Base-by-base conservation (phyloP, 1,140 invertebrate genomes). In the Magallana gigas region DNA sequence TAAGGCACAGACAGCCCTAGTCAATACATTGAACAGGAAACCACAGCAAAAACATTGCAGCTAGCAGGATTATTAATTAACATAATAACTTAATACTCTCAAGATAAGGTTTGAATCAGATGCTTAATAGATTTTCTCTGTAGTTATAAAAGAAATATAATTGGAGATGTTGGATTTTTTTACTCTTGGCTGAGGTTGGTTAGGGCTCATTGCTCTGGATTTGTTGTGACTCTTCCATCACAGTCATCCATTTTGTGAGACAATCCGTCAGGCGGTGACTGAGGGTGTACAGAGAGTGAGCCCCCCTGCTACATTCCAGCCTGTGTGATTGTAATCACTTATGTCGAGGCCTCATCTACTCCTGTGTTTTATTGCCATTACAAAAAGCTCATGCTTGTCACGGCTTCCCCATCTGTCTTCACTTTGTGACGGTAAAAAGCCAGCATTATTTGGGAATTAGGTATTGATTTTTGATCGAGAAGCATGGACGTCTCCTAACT, bases 241-340 rank as follows among this genome's bases (percentile, higher is more conserved):
- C 36, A 29, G 23, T 36, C 68, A 76, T 76, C 68, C 68, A 76
- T 76, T 76, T 29, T 29, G 23, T 12, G 68, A 12, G 68, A 76
- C 68, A 29, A 76, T 76, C 68, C 23, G 23, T 76, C 68, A 76
- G 8, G 11, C 18, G 12, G 12, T 76, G 68, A 23, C 68, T 76
- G 68, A 76, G 60, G 60, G 60, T 64, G 18, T 16, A 64, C 18
- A 18, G 8, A n/a, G 68, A 76, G 68, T 76, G 36, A 76, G 23
- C 12, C 12, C 68, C 68, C 68, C n/a, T 36, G 8, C 64, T 76
- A 12, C 23, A 23, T 68, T n/a, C 64, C 64, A 23, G n/a, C 18
- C 23, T 76, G 68, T 76, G 68, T 76, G 68, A 76, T 76, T 29
- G 68, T 76, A 76, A 76, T 76, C 68, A 76, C 68, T 76, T 29